Evolutionary conservation across 1,140 invertebrate species (phyloP), one percentile per base, ranked within the genome.

Genomic region (Nephotettix cincticeps): DNA sequence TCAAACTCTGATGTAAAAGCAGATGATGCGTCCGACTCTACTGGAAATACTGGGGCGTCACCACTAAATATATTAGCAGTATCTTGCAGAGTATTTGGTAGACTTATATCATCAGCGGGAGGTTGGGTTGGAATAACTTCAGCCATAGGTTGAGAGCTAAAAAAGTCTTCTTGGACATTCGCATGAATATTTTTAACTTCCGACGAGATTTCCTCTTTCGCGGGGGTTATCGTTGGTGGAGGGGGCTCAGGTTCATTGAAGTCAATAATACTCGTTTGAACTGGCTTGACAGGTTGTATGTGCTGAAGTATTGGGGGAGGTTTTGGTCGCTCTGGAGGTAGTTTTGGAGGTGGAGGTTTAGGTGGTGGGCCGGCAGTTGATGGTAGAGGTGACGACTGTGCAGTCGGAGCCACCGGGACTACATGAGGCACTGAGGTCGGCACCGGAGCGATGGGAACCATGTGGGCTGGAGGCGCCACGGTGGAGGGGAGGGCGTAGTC

Each of bases 251-350:
- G 47, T 61, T 47, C 58, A n/a, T 27, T 51, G 14, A 70, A 43
- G 11, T 63, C 64, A 43, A 43, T 45, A 45, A 67, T 27, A 25
- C 45, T 40, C 25, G 21, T n/a, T 67, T 67, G 64, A 4, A 67
- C 23, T 19, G 51, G 32, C 32, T 36, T 4, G 14, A 36, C 32
- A 6, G 32, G 32, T 14, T 36, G 32, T 4, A 36, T 36, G 4
- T 36, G 29, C 47, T 29, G 71, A 36, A 29, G 68, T 71, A 30
- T 36, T 21, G 61, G 23, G 0, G 75, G 74, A 1, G 73, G 25
- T 71, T 73, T 74, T 13, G 75, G 76, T 66, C 76, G 43, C 61
- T 74, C 74, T 51, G 78, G 72, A 30, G 79, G 73, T 19, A 78
- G 75, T 32, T 77, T 68, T 0, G 80, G 73, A 17, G 82, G 75